Conservation (phyloP, 2,888 invertebrate species). For the Lamellibrachia satsuma region DNA sequence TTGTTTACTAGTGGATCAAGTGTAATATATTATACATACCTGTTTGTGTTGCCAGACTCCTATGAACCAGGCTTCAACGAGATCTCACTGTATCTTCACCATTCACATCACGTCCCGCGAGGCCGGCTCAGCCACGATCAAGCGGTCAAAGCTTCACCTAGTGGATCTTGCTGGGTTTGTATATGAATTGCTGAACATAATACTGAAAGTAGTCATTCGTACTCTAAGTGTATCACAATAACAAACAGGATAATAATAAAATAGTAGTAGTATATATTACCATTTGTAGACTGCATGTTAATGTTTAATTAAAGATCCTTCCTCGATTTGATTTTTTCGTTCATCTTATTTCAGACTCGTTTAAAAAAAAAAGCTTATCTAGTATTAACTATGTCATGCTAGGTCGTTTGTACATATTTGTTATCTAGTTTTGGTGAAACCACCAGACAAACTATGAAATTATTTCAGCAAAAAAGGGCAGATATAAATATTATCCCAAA, state of each 20-base stretch:
- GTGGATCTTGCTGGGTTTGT: constrained; percentile 66
- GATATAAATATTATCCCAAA: no score
- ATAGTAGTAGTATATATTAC: background rate
- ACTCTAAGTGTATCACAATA: background rate
- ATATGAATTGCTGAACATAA: background rate
- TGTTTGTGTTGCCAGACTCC: constrained; percentile 57
- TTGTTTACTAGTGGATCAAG: background rate
- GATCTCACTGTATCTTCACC: constrained; percentile 67
- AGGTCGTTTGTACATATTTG: no score
- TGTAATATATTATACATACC: background rate
- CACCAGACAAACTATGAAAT: no score
- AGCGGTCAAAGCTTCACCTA: constrained; percentile 64
- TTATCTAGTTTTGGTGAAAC: no score
- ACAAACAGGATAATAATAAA: background rate
- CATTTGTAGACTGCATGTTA: background rate
- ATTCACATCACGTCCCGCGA: constrained; percentile 63
- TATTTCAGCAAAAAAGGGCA: no score
- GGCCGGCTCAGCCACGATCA: constrained; percentile 62
- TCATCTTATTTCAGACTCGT: no score
- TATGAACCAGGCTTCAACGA: constrained; percentile 66
- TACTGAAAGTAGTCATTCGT: background rate
- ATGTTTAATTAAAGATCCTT: background rate
- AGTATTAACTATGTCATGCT: no score
- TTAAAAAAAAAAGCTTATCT: no score
- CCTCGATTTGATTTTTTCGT: no score